Percentiles rank a stretch among this genome's conserved stretches.
phyloP scores from a whole-genome alignment of 2,113 vertebrate genomes.

The Indicator indicator region DNA sequence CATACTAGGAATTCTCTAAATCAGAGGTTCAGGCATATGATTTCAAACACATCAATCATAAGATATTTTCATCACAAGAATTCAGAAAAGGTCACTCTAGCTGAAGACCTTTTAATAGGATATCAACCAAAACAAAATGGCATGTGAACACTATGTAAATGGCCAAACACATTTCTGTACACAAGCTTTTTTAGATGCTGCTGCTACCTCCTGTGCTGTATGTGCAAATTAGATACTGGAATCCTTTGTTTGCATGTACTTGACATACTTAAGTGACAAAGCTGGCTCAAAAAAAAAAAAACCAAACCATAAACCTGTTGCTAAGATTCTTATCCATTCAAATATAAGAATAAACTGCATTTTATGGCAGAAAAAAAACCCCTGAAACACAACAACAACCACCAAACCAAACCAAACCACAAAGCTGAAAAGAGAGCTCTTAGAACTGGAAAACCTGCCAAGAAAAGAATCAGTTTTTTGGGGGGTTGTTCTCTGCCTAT shows the following conservation, averaged over 20 bases:
- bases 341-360: not conserved
- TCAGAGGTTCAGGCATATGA: not conserved
- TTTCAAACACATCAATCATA: not conserved
- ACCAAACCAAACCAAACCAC: too few species aligned
- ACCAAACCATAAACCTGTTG: not conserved
- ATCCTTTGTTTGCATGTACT: not conserved
- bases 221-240: not conserved
- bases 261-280: not conserved
- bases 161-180: not conserved
- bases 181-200: not conserved
- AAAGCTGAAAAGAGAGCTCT: not conserved
- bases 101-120: not conserved
- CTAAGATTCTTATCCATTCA: not conserved
- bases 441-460: not conserved
- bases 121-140: not conserved
- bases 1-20: not conserved
- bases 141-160: not conserved
- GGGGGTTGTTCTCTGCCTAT: not conserved
- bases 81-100: not conserved
- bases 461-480: accelerated
- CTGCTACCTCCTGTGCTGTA: not conserved
- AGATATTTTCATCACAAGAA: not conserved
- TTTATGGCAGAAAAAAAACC: too few species aligned
- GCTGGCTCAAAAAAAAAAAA: not conserved
- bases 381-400: not conserved